A percentile compares a stretch with the other conserved stretches of the same genome.
Conservation (phyloP, 1,140 invertebrate genomes). For the Drosophila ohnishii region DNA sequence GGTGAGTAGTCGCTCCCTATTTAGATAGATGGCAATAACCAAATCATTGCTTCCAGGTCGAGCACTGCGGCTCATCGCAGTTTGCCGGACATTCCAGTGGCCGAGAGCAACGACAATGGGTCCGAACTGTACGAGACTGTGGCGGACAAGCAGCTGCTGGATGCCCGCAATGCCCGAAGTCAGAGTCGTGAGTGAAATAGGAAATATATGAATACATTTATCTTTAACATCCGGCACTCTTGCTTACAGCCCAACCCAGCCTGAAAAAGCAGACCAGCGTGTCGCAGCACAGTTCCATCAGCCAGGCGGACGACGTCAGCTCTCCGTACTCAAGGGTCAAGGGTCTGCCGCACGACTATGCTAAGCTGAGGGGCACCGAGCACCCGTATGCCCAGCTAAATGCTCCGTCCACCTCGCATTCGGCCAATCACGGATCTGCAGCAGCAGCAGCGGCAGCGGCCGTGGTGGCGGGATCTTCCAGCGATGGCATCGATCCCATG, state of each 20-base stretch:
- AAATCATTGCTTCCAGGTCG: slow-evolving; percentile 47
- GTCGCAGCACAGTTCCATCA: slow-evolving; percentile 85
- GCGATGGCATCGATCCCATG: slow-evolving; percentile 48
- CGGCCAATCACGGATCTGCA: slow-evolving; percentile 35
- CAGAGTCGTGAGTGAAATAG: slow-evolving; percentile 71
- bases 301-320: slow-evolving; percentile 85
- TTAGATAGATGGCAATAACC: background rate
- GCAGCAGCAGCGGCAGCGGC: slow-evolving; percentile 50
- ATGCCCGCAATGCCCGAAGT: slow-evolving; percentile 66
- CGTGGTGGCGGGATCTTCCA: slow-evolving; percentile 17
- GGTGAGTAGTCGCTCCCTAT: slow-evolving; percentile 31
- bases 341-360: slow-evolving; percentile 84
- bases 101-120: slow-evolving; percentile 85
- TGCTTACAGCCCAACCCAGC: slow-evolving; percentile 65
- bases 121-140: slow-evolving; percentile 88
- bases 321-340: slow-evolving; percentile 86
- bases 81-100: slow-evolving; percentile 87
- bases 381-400: slow-evolving; percentile 89
- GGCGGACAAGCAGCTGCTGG: slow-evolving; percentile 84
- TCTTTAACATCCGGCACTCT: background rate
- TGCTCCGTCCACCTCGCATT: slow-evolving; percentile 69
- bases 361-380: slow-evolving; percentile 84
- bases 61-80: slow-evolving; percentile 85
- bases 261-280: slow-evolving; percentile 83
- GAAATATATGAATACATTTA: background rate